A percentile compares a stretch with the other conserved stretches of the same genome.
These are phyloP conservation scores for Ornithorhynchus anatinus DNA, from an alignment of 2,113 vertebrate genomes.

Conservation along the genomic window DNA sequence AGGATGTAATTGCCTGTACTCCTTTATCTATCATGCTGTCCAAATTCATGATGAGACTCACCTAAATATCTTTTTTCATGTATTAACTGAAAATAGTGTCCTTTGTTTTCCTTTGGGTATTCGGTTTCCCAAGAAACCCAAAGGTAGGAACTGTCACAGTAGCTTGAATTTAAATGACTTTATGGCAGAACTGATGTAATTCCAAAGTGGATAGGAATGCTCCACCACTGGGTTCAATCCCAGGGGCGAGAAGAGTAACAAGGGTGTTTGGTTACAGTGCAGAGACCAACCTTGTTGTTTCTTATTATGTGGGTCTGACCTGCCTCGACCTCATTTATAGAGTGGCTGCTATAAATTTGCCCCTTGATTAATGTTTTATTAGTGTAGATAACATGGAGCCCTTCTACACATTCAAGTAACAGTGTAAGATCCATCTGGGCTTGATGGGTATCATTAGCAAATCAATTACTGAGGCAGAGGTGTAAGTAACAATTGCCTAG, in stretches of 20 bases:
- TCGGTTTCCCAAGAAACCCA: neutral
- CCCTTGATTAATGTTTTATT: conserved; percentile 82
- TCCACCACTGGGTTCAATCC: conserved; percentile 78
- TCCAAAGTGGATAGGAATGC: conserved; percentile 43
- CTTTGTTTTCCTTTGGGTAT: neutral
- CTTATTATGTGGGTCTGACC: conserved; percentile 87
- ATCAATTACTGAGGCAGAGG: conserved; percentile 71
- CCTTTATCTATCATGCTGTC: no score
- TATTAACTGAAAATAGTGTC: neutral
- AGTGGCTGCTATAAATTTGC: conserved; percentile 73
- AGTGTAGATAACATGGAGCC: conserved; percentile 77
- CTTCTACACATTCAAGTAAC: conserved; percentile 69
- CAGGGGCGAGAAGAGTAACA: conserved; percentile 76
- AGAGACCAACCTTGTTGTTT: conserved; percentile 80
- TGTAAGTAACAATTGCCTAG: conserved; percentile 37
- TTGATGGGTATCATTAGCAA: conserved; percentile 79
- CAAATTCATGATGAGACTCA: no score
- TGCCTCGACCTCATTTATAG: conserved; percentile 76
- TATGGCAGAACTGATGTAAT: conserved; percentile 20
- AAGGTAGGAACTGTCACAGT: conserved; percentile 1
- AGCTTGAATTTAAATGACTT: conserved; percentile 29
- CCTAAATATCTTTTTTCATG: no score
- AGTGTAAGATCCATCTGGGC: conserved; percentile 62
- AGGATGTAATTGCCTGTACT: no score
- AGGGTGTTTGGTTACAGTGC: conserved; percentile 83